A percentile compares a stretch with the other conserved stretches of the same genome.
Evolutionary conservation across 2,113 vertebrate genomes (phyloP).

Genomic region (Megaceryle maxima): DNA sequence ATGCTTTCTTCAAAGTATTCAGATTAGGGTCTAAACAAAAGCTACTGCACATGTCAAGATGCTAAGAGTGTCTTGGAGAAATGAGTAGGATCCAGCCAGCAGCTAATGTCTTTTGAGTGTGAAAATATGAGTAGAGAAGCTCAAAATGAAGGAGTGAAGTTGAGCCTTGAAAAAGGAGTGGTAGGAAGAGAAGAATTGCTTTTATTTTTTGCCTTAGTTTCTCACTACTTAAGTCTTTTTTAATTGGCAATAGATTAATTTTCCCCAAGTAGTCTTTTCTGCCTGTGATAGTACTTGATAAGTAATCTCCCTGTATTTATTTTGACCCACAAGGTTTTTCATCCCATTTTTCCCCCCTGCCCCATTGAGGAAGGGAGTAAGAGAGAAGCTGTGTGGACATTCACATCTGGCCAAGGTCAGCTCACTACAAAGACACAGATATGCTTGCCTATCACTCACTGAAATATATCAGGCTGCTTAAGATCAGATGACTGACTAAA

Average conservation of each 20-base stretch:
- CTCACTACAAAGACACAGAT: too few species aligned
- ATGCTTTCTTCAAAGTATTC: fast-evolving
- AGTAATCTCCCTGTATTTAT: not conserved
- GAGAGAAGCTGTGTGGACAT: fast-evolving
- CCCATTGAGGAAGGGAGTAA: not conserved
- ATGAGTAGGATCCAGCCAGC: not conserved
- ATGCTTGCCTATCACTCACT: not conserved
- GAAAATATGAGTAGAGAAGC: too few species aligned
- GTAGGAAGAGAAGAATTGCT: not conserved
- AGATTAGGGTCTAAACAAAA: not conserved
- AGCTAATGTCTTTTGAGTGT: not conserved
- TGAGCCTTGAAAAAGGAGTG: not conserved
- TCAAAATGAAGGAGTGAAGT: not conserved
- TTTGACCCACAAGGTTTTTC: not conserved
- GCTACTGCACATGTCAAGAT: not conserved
- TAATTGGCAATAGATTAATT: not conserved
- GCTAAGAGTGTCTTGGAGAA: not conserved
- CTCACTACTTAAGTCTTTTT: not conserved
- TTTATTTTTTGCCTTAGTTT: not conserved
- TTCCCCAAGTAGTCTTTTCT: not conserved
- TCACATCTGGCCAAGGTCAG: not conserved
- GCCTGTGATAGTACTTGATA: not conserved
- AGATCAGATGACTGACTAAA: not conserved
- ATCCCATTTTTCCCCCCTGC: not conserved
- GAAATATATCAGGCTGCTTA: not conserved